These are phyloP conservation scores for Nomada fabriciana DNA, from an alignment of 2,888 invertebrate genomes.

Conservation along the genomic window DNA sequence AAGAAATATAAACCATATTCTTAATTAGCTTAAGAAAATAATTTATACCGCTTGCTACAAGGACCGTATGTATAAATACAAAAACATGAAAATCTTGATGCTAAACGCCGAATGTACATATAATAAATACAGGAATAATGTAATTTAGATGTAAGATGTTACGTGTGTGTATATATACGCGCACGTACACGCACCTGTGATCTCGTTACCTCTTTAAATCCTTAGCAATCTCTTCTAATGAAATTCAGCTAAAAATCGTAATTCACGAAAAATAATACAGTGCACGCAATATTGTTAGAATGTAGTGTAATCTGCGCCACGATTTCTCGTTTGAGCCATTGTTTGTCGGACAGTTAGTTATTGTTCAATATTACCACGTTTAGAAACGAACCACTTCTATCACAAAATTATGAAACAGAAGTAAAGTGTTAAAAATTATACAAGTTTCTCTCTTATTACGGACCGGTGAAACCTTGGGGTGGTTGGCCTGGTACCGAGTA, in stretches of 20 bases:
- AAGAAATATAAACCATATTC: slow-evolving; percentile 67
- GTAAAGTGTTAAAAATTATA: background rate
- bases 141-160: slow-evolving; percentile 74
- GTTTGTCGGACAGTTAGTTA: slow-evolving; percentile 41
- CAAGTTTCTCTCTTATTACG: slow-evolving; percentile 4
- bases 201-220: slow-evolving; percentile 58
- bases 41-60: slow-evolving; percentile 47
- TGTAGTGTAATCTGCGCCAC: slow-evolving; percentile 60
- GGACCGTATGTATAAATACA: slow-evolving; percentile 68
- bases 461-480: slow-evolving; percentile 83
- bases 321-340: slow-evolving; percentile 67
- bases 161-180: slow-evolving; percentile 39
- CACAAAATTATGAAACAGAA: slow-evolving; percentile 4
- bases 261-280: slow-evolving; percentile 82
- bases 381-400: background rate
- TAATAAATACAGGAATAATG: slow-evolving; percentile 82
- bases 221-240: slow-evolving; percentile 79
- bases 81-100: slow-evolving; percentile 71
- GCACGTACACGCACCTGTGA: slow-evolving; percentile 1
- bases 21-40: slow-evolving; percentile 66
- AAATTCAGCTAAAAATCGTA: slow-evolving; percentile 82
- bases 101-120: slow-evolving; percentile 79
- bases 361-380: slow-evolving; percentile 54
- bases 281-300: slow-evolving; percentile 67
- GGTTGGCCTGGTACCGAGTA: slow-evolving; percentile 90